Conservation (phyloP, 30 jellyfish, hydroid and myxozoan species). For the Hydractinia symbiolongicarpus region DNA sequence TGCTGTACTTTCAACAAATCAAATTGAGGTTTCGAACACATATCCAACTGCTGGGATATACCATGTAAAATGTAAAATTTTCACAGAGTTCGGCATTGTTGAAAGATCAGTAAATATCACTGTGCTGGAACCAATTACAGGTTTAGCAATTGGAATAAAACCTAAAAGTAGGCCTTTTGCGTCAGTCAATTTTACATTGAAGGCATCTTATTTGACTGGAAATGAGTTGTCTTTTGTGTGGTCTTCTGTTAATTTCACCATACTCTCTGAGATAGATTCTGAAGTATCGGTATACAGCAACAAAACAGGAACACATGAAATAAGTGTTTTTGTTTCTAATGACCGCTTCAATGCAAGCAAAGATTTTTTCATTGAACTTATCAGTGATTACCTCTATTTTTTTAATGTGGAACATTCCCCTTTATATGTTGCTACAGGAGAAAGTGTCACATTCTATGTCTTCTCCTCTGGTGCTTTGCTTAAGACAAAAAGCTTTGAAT, state of each 20-base stretch:
- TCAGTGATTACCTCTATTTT: background rate
- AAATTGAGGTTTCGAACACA: background rate
- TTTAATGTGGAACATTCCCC: background rate
- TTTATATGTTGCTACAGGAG: background rate
- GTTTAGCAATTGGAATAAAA: background rate
- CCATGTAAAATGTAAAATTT: background rate
- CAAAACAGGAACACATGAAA: background rate
- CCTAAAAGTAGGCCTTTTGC: slow-evolving; percentile 11
- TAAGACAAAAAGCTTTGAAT: slow-evolving; percentile 2
- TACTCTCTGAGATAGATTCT: background rate
- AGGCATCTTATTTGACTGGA: background rate
- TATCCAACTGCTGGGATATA: background rate
- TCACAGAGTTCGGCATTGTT: background rate
- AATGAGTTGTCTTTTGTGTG: background rate
- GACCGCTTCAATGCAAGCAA: background rate
- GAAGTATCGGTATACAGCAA: background rate
- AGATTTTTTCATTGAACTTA: background rate
- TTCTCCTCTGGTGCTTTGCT: slow-evolving; percentile 1
- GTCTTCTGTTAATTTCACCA: background rate
- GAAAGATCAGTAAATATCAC: background rate
- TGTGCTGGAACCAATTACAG: background rate
- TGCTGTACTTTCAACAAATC: background rate
- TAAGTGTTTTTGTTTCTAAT: slow-evolving; percentile 7
- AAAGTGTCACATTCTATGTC: background rate
- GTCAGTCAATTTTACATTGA: slow-evolving; percentile 1